These are phyloP conservation scores for Micropterix aruncella DNA, from an alignment of 2,888 invertebrate species.

Conservation along the genomic window DNA sequence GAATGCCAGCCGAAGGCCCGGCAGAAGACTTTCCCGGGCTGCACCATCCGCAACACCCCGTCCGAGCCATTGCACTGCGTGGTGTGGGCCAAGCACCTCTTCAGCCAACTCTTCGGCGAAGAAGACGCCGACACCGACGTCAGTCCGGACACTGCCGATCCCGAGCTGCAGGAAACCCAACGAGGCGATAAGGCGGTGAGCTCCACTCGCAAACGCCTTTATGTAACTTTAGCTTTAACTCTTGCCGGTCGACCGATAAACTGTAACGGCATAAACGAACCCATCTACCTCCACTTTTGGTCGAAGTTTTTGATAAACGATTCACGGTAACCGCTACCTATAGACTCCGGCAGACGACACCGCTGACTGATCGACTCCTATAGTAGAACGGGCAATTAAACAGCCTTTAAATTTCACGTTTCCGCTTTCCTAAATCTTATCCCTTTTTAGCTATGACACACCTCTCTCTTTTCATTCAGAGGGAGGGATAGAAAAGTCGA, in stretches of 20 bases:
- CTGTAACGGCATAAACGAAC: background rate
- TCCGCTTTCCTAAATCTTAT: too few relatives aligned
- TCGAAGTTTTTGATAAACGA: background rate
- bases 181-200: too few relatives aligned
- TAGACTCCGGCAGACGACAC: too few relatives aligned
- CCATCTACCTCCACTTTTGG: background rate
- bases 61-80: slow-evolving; percentile 99
- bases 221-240: slow-evolving; percentile 9
- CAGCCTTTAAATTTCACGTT: too few relatives aligned
- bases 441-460: too few relatives aligned
- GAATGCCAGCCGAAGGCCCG: slow-evolving; percentile 89
- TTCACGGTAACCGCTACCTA: too few relatives aligned
- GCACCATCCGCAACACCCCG: slow-evolving; percentile 97
- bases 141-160: slow-evolving; percentile 93
- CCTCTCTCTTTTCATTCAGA: too few relatives aligned
- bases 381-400: too few relatives aligned
- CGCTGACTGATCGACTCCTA: too few relatives aligned
- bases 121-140: slow-evolving; percentile 88
- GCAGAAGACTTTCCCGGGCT: slow-evolving; percentile 91
- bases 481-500: too few relatives aligned
- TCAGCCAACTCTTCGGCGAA: slow-evolving; percentile 98
- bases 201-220: too few relatives aligned
- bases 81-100: slow-evolving; percentile 98
- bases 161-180: slow-evolving; percentile 58
- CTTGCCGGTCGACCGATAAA: background rate